Base-by-base conservation (phyloP, 2,888 invertebrate genomes). In the Lepidochrysops patricia region DNA sequence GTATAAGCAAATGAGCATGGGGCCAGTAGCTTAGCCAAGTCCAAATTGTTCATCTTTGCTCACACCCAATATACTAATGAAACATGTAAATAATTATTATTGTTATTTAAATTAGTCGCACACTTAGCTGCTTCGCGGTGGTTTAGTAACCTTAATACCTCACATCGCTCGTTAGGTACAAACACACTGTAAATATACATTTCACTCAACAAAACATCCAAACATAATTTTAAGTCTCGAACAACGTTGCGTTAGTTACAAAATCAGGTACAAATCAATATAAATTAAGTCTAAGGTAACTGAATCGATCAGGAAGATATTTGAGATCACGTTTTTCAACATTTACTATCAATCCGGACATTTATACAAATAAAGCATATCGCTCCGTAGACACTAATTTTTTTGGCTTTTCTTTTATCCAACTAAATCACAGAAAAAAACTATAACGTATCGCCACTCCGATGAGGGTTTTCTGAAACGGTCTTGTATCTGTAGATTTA, bases 251-350 rank as follows among this genome's bases (percentile, higher is more conserved):
- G 70, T 73, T 73, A 73, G 68, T 73, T 73, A 75, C 74, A 80
- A 87, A 87, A 87, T 88, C 88, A 88, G 88, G 88, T 88, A 88
- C 88, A 86, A 88, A 87, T 83, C 74, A 86, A 84, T 77, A 72
- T 72, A 84, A 86, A 84, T 80, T 85, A 86, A 80, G 68, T 79
- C 84, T 85, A 88, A 79, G 88, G 88, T 89, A 89, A 88, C 87
- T 82, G 77, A 84, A 84, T 72, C 77, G 76, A 75, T 70, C 75
- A 79, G 84, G 84, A 85, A 85, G 81, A 80, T 72, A 67, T 68
- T 72, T 88, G 88, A 88, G 89, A 89, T 89, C 88, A 75, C 72
- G 76, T 77, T 78, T 66, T 68, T 67, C 65, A 71, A 73, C 69
- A 64, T 61, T 64, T 32, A 58, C 43, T 61, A 57, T 57, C 37